Evolutionary conservation across 1,140 invertebrate genomes (phyloP).

Genomic region (Nasonia vitripennis): DNA sequence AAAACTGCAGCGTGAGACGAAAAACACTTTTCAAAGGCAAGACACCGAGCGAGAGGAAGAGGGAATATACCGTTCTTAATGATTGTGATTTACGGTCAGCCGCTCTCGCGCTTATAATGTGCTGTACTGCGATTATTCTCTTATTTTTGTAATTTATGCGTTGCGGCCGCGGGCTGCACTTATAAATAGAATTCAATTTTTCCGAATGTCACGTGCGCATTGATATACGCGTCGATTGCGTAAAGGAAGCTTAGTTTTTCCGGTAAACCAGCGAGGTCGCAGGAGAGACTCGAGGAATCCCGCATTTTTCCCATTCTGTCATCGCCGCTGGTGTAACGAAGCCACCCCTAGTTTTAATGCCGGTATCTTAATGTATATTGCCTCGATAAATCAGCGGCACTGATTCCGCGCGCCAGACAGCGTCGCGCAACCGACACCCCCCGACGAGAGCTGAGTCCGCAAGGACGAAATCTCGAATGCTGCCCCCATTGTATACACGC

Average conservation of each 20-base stretch:
- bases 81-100: conserved; percentile 70
- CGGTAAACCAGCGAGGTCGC: background rate
- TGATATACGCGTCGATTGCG: background rate
- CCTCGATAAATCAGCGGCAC: conserved; percentile 56
- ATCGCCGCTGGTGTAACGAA: conserved; percentile 43
- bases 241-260: background rate
- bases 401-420: conserved; percentile 47
- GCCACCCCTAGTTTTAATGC: conserved; percentile 54
- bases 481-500: conserved; percentile 15
- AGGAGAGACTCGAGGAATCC: background rate
- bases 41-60: background rate
- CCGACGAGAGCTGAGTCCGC: background rate
- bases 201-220: background rate
- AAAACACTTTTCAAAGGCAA: conserved; percentile 63
- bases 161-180: background rate
- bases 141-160: conserved; percentile 4
- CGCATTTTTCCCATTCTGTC: conserved; percentile 21
- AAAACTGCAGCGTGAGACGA: conserved; percentile 52
- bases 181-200: background rate
- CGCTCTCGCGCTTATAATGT: background rate
- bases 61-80: conserved; percentile 60
- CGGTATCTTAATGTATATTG: conserved; percentile 58
- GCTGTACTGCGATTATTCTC: background rate
- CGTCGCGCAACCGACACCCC: conserved; percentile 19
- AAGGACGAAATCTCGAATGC: conserved; percentile 23